phyloP scores from a whole-genome alignment of 2,113 vertebrate genomes.

The Glaucomys volans region DNA sequence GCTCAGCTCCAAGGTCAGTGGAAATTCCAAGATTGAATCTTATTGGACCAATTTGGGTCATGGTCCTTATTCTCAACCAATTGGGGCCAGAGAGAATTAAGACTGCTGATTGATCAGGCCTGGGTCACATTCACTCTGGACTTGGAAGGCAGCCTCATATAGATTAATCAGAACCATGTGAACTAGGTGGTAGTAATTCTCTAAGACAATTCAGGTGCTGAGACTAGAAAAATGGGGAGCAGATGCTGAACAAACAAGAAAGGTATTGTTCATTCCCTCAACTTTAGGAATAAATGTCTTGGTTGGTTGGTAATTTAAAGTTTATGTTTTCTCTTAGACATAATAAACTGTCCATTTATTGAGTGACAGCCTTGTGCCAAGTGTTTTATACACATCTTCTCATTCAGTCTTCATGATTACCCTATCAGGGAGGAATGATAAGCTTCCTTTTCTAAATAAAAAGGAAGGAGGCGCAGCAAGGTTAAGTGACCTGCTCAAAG shows the following conservation, averaged over 20 bases:
- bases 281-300: not conserved
- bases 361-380: not conserved
- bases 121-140: not conserved
- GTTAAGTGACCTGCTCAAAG: not conserved
- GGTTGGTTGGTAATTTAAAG: constrained; percentile 6
- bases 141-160: not conserved
- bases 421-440: not conserved
- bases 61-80: not conserved
- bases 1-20: not conserved
- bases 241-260: not conserved
- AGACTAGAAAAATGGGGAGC: not conserved
- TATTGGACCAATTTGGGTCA: not conserved
- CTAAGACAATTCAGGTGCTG: not conserved
- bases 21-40: not conserved
- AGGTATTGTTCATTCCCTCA: not conserved
- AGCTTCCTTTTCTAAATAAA: constrained; percentile 19
- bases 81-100: not conserved
- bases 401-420: not conserved
- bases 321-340: not conserved
- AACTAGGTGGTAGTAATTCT: not conserved
- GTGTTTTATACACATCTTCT: not conserved
- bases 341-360: not conserved
- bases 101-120: not conserved
- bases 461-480: not conserved
- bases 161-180: not conserved